Base-by-base conservation (phyloP, 2,797 vertebrate genomes). In the Enteromius afrohamiltoni region DNA sequence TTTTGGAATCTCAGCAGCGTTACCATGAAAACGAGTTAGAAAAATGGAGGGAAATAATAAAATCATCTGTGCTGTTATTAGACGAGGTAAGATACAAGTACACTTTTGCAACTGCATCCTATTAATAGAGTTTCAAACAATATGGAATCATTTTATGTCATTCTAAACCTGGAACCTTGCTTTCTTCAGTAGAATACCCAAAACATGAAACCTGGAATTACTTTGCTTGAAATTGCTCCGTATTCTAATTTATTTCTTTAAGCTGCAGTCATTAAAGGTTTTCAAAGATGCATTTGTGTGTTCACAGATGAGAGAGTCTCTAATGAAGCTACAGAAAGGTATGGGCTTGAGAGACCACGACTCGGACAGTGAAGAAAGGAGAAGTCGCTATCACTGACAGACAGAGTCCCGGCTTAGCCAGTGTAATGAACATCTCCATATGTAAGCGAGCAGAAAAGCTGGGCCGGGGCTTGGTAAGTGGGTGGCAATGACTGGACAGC, bases 31-130 rank as follows among this genome's bases (percentile, higher is more conserved):
- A 95, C 0, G 97, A 99, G 92, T 94, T 99, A 88, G 97, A 97
- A 82, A 98, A 98, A 82, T 99, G 98, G 97, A 95, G 96, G 10
- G 97, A 99, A 87, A 97, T 98, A 86, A 96, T 99, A 92, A 98
- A 97, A 88, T 97, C 97, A 3, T 99, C 98, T 0, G 96, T 99
- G 78, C 95, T 97, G 93, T 95, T 99, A 55, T 95, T 99, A 74
- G 98, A 99, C 89, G 97, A 99, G 98, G 98, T 99, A 93, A 68
- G 77, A 76, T 23, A 45, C 2, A 49, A 65, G 29, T 49, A 37
- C 34, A 37, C 13, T 31, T 68, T 80, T 40, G 37, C 17, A 10
- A 14, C 31, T 26, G 31, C 53, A 40, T 76, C 13, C 23, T 26
- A 26, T 69, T 14, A 11, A 49, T 34, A 51, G 14, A 78, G 6